Conservation (phyloP, 2,797 vertebrate genomes). For the Erithacus rubecula region DNA sequence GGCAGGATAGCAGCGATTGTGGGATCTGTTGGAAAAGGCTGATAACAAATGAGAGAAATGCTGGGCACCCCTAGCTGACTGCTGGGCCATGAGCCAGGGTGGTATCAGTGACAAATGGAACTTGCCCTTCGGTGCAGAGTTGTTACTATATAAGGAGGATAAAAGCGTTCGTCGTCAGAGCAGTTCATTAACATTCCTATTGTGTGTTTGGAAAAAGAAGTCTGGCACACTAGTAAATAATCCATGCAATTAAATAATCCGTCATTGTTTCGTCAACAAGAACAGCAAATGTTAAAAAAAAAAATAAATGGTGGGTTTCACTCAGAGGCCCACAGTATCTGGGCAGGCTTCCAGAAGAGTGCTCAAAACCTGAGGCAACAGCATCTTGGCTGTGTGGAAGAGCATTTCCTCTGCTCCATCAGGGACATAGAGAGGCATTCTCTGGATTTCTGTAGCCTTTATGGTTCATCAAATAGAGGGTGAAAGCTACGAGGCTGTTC, state of each 20-base stretch:
- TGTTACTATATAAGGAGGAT: slow-evolving; percentile 54
- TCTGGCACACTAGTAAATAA: not conserved
- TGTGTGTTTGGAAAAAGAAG: slow-evolving; percentile 34
- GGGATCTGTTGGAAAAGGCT: not conserved
- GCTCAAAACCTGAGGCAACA: fast-evolving
- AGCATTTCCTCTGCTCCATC: fast-evolving
- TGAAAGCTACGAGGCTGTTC: not conserved
- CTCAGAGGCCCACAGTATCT: not conserved
- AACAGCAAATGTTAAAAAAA: not conserved
- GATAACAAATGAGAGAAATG: not conserved
- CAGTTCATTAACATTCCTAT: slow-evolving; percentile 30
- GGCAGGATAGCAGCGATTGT: fast-evolving
- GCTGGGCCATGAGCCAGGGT: fast-evolving
- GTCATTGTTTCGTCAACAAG: not conserved
- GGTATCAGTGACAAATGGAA: not conserved
- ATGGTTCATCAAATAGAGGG: not conserved
- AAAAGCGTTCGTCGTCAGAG: not conserved
- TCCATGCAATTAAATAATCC: not conserved
- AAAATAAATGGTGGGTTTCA: not conserved
- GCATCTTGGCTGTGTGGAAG: not conserved
- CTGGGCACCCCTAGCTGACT: not conserved
- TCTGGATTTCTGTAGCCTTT: not conserved
- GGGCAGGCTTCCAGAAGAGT: not conserved
- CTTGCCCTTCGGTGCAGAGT: not conserved
- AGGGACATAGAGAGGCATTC: not conserved